A percentile compares a stretch with the other conserved stretches of the same genome.
phyloP scores from a whole-genome alignment of 2,113 vertebrate species.

The Cyanoramphus novaezelandiae region DNA sequence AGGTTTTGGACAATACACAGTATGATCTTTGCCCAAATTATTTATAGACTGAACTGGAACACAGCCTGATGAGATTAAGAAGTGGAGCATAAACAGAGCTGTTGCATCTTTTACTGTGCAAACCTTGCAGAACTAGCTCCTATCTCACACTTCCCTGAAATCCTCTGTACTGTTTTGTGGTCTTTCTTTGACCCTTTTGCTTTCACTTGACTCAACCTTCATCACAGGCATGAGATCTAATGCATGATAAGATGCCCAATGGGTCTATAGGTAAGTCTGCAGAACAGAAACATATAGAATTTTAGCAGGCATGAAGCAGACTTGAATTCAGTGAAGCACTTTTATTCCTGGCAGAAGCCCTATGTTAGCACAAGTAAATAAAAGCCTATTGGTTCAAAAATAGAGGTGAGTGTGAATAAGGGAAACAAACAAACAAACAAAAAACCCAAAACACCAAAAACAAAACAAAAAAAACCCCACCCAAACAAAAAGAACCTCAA shows the following conservation, averaged over 20 bases:
- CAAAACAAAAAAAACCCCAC: background rate
- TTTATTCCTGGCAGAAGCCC: background rate
- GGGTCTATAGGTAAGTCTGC: background rate
- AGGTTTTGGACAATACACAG: background rate
- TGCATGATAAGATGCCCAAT: background rate
- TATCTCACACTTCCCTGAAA: background rate
- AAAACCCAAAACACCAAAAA: too few relatives aligned
- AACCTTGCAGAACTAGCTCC: background rate
- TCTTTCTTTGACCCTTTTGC: background rate
- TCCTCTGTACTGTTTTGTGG: background rate
- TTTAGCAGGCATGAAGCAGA: background rate
- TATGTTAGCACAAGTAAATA: background rate
- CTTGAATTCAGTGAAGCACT: background rate
- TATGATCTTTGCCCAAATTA: background rate
- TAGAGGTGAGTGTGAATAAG: background rate
- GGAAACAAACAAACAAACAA: background rate
- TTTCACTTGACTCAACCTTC: background rate
- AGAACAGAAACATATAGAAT: background rate
- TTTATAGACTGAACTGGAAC: background rate
- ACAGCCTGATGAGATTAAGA: background rate
- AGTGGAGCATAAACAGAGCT: background rate
- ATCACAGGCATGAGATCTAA: background rate
- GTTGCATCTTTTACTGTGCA: background rate
- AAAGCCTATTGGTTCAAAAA: background rate
- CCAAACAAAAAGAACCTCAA: background rate